Base-by-base conservation (phyloP, 2,113 vertebrate genomes). In the Silurus meridionalis region DNA sequence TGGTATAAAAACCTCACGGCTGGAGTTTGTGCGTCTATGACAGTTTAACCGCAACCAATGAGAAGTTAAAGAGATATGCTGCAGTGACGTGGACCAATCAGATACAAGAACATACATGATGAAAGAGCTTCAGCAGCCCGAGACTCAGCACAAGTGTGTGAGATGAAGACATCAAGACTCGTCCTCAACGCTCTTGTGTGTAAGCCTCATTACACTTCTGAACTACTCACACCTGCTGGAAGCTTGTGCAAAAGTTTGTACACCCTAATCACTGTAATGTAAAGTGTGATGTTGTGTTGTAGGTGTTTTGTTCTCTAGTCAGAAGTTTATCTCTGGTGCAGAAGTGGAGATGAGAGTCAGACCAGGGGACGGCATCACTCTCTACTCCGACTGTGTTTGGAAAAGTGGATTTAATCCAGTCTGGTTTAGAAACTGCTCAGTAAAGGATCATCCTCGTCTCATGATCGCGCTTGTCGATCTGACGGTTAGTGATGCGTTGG, bases 281-380 rank as follows among this genome's bases (percentile, higher is more conserved):
- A 23, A 77, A 77, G 19, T 50, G 48, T 52, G 74, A 77, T 64
- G n/a, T 72, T 58, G 25, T 67, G 64, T 52, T 72, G 46, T 53
- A 88, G 84, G 21, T 78, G 55, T 84, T 67, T 13, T 87, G 46
- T 83, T 61, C 71, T 60, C 21, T 15, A 19, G 19, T 75, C 64
- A 79, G 25, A 63, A 84, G 14, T 63, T 6, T 21, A 58, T 82
- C 37, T 87, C 82, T 78, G 87, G 83, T 52, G 50, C n/a, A 81
- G 87, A 85, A 48, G 58, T 85, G 23, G 17, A 86, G n/a, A 19
- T 67, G 64, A 67, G 14, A 64, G 85, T 88, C 61, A 74, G 67
- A 77, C 58, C n/a, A 77, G 89, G 89, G 85, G 89, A 83, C 28
- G 74, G 28, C 19, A 25, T 88, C n/a, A 80, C 61, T 46, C 28